These are phyloP conservation scores for Bactericera cockerelli DNA, from an alignment of 1,140 invertebrate genomes.

Conservation along the genomic window DNA sequence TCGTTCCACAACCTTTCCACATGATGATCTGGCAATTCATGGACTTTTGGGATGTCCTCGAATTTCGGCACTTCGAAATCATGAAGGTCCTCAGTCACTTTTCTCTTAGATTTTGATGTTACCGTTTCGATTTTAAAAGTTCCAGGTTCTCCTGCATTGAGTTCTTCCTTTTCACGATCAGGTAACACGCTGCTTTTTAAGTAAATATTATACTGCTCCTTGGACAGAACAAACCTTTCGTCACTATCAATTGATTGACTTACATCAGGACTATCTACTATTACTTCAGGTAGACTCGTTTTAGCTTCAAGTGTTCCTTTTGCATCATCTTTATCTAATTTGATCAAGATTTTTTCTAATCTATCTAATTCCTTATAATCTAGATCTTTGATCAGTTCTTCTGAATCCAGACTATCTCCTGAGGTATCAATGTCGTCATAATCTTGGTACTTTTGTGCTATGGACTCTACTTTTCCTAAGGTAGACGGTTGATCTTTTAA, in stretches of 20 bases:
- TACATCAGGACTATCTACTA: no score
- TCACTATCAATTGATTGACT: no score
- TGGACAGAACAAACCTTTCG: no score
- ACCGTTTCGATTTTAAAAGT: neutral
- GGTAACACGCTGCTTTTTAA: neutral
- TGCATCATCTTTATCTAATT: neutral
- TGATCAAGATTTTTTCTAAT: no score
- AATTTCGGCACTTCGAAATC: neutral
- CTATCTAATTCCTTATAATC: no score
- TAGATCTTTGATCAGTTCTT: neutral
- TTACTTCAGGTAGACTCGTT: no score
- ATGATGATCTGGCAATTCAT: neutral
- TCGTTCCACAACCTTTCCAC: neutral
- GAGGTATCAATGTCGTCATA: neutral
- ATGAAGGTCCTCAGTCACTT: neutral
- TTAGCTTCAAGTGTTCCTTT: neutral
- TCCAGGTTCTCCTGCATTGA: neutral
- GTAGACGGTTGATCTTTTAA: neutral
- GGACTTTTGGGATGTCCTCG: slow-evolving; percentile 2
- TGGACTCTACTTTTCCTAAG: neutral
- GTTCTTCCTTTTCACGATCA: neutral
- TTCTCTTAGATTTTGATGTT: slow-evolving; percentile 2
- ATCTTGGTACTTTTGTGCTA: no score
- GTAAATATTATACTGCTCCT: no score
- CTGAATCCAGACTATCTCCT: neutral